Conservation (phyloP, 2,113 vertebrate genomes). For the Lanius ludovicianus region DNA sequence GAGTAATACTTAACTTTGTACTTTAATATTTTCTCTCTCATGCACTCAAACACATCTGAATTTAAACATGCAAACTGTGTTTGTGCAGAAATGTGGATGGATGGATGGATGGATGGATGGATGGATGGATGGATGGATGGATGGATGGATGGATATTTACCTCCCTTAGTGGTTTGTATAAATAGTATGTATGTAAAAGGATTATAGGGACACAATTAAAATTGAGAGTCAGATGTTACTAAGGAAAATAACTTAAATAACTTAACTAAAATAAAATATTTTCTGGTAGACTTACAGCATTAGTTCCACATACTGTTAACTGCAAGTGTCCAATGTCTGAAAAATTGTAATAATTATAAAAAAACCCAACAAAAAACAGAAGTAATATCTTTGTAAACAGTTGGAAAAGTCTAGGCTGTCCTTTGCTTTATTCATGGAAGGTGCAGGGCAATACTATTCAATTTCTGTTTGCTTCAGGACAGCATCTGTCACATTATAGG, state of each 20-base stretch:
- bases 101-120: background rate
- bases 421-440: background rate
- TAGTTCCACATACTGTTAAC: background rate
- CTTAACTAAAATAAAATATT: background rate
- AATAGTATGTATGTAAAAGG: background rate
- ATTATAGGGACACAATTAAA: background rate
- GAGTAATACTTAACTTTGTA: background rate
- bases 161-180: background rate
- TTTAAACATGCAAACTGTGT: background rate
- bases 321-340: background rate
- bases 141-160: background rate
- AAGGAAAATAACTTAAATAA: background rate
- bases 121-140: background rate
- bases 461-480: background rate
- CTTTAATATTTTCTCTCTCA: constrained; percentile 10
- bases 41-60: background rate
- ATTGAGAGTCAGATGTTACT: background rate
- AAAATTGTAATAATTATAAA: background rate
- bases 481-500: constrained; percentile 12
- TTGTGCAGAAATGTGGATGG: background rate
- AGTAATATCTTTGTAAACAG: background rate
- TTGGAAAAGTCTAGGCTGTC: background rate
- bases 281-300: background rate
- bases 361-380: background rate
- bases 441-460: background rate